Percentiles rank a stretch among this genome's conserved stretches.
These are phyloP conservation scores for Etheostoma spectabile DNA, from an alignment of 2,113 vertebrate species.

Conservation along the genomic window DNA sequence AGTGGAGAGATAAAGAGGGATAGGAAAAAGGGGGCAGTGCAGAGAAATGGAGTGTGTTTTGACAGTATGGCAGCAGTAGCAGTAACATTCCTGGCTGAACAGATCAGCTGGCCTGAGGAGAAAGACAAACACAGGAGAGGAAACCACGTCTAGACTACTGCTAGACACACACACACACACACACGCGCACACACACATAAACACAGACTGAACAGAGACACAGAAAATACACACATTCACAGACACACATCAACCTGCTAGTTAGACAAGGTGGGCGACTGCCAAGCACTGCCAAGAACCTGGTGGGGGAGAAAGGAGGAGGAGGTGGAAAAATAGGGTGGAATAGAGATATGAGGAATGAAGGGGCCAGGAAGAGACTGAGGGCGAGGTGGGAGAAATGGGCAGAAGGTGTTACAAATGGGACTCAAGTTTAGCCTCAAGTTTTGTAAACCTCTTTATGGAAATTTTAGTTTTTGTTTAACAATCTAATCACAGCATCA, in stretches of 20 bases:
- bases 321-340: conserved; percentile 48
- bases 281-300: conserved; percentile 77
- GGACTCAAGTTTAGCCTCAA: conserved; percentile 20
- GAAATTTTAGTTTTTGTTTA: conserved; percentile 19
- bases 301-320: conserved; percentile 36
- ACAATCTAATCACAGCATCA: background rate
- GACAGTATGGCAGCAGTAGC: conserved; percentile 76
- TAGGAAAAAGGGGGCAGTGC: conserved; percentile 22
- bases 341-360: conserved; percentile 57
- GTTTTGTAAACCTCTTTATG: conserved; percentile 27
- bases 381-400: conserved; percentile 43
- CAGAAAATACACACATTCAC: conserved; percentile 50
- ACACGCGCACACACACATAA: conserved; percentile 15
- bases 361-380: conserved; percentile 30
- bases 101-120: conserved; percentile 83
- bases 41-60: conserved; percentile 67
- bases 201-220: conserved; percentile 30
- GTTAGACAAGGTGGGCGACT: conserved; percentile 78
- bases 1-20: conserved; percentile 37
- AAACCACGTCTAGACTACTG: conserved; percentile 82
- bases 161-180: conserved; percentile 55
- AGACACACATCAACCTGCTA: conserved; percentile 75
- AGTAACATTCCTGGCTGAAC: conserved; percentile 82
- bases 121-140: conserved; percentile 84
- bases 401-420: conserved; percentile 32